Evolutionary conservation across 1,140 invertebrate species (phyloP), one percentile per base, ranked within the genome.

Genomic region (Drosophila ironensis): DNA sequence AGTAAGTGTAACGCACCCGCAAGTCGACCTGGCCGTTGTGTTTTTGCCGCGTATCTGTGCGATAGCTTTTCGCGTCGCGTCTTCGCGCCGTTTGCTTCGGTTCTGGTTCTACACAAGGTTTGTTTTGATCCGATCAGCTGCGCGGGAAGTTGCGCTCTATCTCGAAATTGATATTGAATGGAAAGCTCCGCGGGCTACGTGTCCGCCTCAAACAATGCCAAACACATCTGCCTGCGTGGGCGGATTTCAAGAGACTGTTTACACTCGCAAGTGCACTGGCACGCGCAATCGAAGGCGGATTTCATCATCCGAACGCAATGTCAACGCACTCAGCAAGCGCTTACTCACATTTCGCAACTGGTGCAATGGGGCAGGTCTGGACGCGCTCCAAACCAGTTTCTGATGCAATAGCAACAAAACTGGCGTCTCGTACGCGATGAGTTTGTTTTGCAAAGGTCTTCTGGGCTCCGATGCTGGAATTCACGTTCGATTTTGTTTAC

Each of bases 101-200:
- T 19, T 68, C 66, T 76, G 60, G 44, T 67, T 84, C 77, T 81
- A 81, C 80, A 77, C 74, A 82, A 76, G 27, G 14, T 63, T 68
- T 69, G 66, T 69, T 69, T 68, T 57, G 66, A 69, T 68, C 51
- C n/a, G 19, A 68, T 69, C 66, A 69, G 66, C 66, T 69, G 66
- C 22, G 63, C 22, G 40, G 52, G 38, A 7, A 7, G 22, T 63
- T 22, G 28, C 56, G 24, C 56, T 47, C 8, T 19, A 28, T 63
- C 41, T 11, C 19, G 56, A 63, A 63, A 63, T 47, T 48, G 57
- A 63, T 61, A n/a, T 27, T 8, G 22, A 20, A 19, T 16, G 28
- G 11, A 60, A 63, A 61, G 59, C 59, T 63, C 19, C 2, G 19
- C 11, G 14, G 0, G 11, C 8, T 44, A 57, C 57, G 56, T 28